These are phyloP conservation scores for Trogon melanurus DNA, from an alignment of 2,113 vertebrate genomes.

Conservation along the genomic window DNA sequence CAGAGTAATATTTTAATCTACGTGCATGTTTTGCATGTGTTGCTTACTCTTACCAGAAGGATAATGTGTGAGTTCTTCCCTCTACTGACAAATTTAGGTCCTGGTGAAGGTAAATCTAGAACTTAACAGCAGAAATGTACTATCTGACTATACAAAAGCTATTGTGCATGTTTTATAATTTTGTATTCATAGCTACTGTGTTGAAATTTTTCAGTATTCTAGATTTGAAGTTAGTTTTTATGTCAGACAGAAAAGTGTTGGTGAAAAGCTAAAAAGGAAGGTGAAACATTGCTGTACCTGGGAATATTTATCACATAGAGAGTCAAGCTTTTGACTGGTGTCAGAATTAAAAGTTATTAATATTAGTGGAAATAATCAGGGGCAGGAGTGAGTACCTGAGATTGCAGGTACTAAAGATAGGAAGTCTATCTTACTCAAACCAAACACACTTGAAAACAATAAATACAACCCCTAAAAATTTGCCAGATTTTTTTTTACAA, in stretches of 20 bases:
- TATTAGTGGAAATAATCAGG: neutral
- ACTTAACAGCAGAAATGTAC: neutral
- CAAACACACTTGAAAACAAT: neutral
- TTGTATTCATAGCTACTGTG: neutral
- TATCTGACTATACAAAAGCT: neutral
- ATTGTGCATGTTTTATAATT: neutral
- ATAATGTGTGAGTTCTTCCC: neutral
- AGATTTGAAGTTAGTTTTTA: neutral
- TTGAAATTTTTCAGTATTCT: neutral
- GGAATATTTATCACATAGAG: neutral
- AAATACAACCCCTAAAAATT: neutral
- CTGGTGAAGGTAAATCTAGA: neutral
- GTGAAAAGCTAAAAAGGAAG: neutral
- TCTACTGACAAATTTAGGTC: neutral
- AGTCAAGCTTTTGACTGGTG: neutral
- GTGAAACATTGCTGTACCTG: neutral
- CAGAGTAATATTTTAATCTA: neutral
- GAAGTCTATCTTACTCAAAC: neutral
- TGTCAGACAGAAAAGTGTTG: neutral
- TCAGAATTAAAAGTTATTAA: neutral
- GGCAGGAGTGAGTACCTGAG: neutral
- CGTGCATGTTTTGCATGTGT: neutral
- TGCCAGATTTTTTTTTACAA: neutral
- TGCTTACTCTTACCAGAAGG: neutral
- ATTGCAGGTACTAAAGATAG: neutral